Percentiles rank a stretch among this genome's conserved stretches.
phyloP scores from a whole-genome alignment of 2,888 invertebrate species.

The Cistogaster globosa region DNA sequence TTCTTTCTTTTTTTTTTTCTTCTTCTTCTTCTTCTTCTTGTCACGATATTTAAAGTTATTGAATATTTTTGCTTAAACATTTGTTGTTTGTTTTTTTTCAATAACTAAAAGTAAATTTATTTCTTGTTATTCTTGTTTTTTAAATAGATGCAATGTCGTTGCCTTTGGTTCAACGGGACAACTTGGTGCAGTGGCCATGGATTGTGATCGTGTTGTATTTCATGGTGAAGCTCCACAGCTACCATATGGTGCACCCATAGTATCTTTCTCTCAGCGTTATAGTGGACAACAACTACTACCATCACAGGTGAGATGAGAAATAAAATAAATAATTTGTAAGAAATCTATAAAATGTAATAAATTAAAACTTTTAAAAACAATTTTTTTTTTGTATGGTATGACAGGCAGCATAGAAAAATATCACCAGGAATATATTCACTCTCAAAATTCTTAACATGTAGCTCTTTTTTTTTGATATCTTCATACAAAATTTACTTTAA shows the following conservation, averaged over 20 bases:
- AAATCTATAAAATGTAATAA: background rate
- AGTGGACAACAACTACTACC: slow-evolving; percentile 92
- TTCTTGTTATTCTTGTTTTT: slow-evolving; percentile 77
- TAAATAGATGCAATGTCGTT: slow-evolving; percentile 84
- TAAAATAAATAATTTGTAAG: background rate
- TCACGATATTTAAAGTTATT: slow-evolving; percentile 9
- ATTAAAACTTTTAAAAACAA: no score
- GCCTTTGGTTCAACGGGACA: slow-evolving; percentile 84
- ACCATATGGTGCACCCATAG: slow-evolving; percentile 91
- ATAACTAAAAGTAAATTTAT: slow-evolving; percentile 57
- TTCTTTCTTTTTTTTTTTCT: slow-evolving; percentile 26
- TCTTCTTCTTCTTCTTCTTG: background rate
- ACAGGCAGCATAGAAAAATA: no score
- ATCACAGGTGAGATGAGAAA: slow-evolving; percentile 85
- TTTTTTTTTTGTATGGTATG: no score
- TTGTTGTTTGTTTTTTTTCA: background rate
- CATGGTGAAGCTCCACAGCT: slow-evolving; percentile 89
- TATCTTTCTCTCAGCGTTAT: slow-evolving; percentile 90
- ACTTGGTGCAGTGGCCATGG: slow-evolving; percentile 86
- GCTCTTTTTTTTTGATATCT: no score
- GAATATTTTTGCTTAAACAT: slow-evolving; percentile 16
- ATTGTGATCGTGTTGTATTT: slow-evolving; percentile 93
- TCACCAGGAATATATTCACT: no score
- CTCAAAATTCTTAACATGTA: no score
- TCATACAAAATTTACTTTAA: no score